Percentiles rank a stretch among this genome's conserved stretches.
Conservation (phyloP, 2,888 invertebrate species). For the Coelogynopora nodosa region DNA sequence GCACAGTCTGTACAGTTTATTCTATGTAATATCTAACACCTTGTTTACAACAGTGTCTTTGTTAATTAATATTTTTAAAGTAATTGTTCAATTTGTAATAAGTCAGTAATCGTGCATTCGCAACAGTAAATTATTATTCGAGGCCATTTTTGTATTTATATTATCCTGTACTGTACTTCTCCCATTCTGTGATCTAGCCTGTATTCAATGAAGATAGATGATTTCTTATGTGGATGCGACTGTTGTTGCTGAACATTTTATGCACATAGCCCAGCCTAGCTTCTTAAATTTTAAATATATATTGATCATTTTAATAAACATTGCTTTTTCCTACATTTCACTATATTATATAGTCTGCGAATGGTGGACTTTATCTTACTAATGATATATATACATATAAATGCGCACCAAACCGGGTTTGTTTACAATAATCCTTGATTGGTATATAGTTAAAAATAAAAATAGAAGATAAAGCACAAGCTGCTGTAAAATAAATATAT, state of each 20-base stretch:
- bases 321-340: not conserved
- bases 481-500: no score
- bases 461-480: no score
- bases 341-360: no score
- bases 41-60: no score
- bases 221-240: not conserved
- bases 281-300: conserved; percentile 5
- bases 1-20: no score
- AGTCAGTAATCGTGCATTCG: not conserved
- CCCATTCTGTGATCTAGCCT: not conserved
- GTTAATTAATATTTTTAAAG: not conserved
- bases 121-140: not conserved
- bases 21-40: no score
- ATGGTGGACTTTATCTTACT: not conserved
- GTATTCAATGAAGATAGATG: not conserved
- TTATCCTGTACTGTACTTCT: not conserved
- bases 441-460: no score
- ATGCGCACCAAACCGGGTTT: no score
- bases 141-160: conserved; percentile 28
- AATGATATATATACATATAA: not conserved
- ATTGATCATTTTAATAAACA: conserved; percentile 9
- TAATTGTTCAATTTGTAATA: not conserved
- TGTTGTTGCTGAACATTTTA: conserved; percentile 15
- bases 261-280: conserved; percentile 23
- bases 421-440: no score